A percentile compares a stretch with the other conserved stretches of the same genome.
phyloP scores from a whole-genome alignment of 2,797 vertebrate species.

The Streptopelia turtur region DNA sequence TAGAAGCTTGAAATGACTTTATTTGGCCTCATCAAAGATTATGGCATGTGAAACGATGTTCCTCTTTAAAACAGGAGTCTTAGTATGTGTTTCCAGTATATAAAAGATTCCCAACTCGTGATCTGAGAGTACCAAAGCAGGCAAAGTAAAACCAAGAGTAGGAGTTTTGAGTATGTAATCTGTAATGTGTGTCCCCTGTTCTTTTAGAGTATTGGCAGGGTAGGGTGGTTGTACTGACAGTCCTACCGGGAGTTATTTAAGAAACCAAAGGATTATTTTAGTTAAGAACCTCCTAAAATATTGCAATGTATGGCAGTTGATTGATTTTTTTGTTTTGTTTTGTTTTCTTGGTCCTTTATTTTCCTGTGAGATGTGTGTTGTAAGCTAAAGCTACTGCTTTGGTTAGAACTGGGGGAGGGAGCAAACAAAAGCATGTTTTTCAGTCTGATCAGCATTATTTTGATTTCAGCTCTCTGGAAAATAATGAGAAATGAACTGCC shows the following conservation, averaged over 20 bases:
- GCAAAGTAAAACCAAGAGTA: background rate
- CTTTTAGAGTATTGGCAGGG: background rate
- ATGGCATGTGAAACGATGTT: background rate
- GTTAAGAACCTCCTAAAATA: background rate
- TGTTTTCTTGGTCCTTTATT: background rate
- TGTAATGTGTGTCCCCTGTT: background rate
- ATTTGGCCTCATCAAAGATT: background rate
- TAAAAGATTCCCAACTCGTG: background rate
- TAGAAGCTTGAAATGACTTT: background rate
- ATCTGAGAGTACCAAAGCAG: background rate
- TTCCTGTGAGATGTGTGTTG: background rate
- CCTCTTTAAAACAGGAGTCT: background rate
- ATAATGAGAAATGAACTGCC: background rate
- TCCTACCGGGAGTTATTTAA: background rate
- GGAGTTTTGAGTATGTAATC: background rate
- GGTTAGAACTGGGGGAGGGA: background rate
- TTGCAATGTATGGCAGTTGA: background rate
- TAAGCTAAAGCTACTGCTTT: background rate
- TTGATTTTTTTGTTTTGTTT: background rate
- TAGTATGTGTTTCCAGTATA: background rate
- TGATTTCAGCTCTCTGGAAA: background rate
- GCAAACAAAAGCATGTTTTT: background rate
- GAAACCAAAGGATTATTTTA: background rate
- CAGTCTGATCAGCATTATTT: background rate
- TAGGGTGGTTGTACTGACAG: background rate